phyloP scores from a whole-genome alignment of 1,140 invertebrate genomes.

The Penaeus vannamei region DNA sequence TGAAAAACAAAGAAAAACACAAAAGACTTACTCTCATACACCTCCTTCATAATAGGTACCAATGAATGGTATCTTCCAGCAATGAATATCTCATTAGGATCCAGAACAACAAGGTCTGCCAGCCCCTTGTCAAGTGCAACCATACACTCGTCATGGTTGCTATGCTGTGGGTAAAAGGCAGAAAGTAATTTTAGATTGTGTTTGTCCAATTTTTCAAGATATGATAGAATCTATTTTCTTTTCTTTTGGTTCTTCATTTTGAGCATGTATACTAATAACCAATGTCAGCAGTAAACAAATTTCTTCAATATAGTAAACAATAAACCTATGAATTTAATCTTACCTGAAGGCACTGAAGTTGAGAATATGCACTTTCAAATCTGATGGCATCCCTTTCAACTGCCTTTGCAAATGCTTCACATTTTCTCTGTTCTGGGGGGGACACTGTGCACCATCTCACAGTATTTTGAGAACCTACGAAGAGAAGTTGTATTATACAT shows the following conservation, averaged over 20 bases:
- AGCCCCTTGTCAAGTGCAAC: slow-evolving; percentile 75
- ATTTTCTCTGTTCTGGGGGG: slow-evolving; percentile 82
- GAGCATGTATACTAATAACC: background rate
- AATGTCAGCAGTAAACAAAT: background rate
- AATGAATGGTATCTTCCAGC: slow-evolving; percentile 93
- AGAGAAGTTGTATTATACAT: background rate
- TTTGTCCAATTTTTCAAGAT: background rate
- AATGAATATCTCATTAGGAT: slow-evolving; percentile 94
- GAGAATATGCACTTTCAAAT: slow-evolving; percentile 75
- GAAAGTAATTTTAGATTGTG: background rate
- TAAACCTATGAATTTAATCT: background rate
- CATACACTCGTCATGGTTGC: slow-evolving; percentile 80
- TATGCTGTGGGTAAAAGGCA: slow-evolving; percentile 7
- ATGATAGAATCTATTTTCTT: background rate
- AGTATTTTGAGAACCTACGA: slow-evolving; percentile 16
- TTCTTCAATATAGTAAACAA: background rate
- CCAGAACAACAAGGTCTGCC: slow-evolving; percentile 88
- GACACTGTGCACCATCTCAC: slow-evolving; percentile 85
- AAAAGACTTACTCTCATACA: slow-evolving; percentile 72
- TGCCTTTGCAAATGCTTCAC: slow-evolving; percentile 79
- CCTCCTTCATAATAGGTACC: slow-evolving; percentile 89
- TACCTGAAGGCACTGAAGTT: slow-evolving; percentile 59
- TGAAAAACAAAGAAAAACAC: background rate
- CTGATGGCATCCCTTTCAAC: slow-evolving; percentile 77
- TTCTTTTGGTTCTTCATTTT: background rate